Conservation (phyloP, 2,113 vertebrate genomes). For the Amphilophus citrinellus region DNA sequence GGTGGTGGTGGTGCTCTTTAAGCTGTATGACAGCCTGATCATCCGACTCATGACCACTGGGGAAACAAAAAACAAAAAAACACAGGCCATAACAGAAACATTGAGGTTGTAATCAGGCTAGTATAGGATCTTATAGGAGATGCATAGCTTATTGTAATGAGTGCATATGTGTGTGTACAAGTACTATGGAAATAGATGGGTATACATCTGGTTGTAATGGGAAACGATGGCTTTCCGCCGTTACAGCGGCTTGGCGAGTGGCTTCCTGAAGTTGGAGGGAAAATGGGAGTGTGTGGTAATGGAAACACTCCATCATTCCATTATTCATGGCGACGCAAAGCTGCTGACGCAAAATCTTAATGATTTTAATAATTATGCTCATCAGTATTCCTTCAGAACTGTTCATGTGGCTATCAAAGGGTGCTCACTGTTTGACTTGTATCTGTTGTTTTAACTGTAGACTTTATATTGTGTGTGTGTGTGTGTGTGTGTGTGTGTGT, state of each 20-base stretch:
- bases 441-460: too few species aligned
- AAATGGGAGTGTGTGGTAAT: constrained; percentile 68
- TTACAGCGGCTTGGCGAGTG: constrained; percentile 53
- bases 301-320: constrained; percentile 50
- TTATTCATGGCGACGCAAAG: constrained; percentile 36
- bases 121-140: constrained; percentile 16
- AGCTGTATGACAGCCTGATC: constrained; percentile 15
- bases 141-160: constrained; percentile 26
- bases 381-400: background rate
- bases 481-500: too few species aligned
- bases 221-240: constrained; percentile 67
- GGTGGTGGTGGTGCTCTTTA: constrained; percentile 42
- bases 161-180: constrained; percentile 16
- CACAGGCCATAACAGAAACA: constrained; percentile 60
- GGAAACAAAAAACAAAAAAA: background rate
- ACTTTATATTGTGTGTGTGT: too few species aligned
- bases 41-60: constrained; percentile 33
- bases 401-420: background rate
- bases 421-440: background rate
- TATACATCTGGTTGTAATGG: constrained; percentile 67
- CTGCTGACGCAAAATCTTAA: constrained; percentile 19
- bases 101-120: constrained; percentile 60
- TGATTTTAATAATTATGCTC: constrained; percentile 17
- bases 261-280: constrained; percentile 53
- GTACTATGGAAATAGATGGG: constrained; percentile 61